These are phyloP conservation scores for Saxicola maurus DNA, from an alignment of 2,797 vertebrate species.

Conservation along the genomic window DNA sequence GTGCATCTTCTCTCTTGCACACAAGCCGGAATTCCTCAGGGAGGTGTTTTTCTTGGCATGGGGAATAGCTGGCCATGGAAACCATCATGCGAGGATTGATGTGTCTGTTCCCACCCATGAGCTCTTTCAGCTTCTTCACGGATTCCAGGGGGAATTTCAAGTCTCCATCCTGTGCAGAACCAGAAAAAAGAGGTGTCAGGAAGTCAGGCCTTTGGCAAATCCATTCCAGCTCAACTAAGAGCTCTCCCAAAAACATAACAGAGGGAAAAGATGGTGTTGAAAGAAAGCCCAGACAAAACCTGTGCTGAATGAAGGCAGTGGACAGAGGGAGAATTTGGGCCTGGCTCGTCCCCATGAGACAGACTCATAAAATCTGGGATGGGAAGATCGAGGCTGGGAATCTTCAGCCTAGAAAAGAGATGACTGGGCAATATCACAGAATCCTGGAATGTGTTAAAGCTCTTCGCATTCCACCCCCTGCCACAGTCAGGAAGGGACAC, in stretches of 20 bases:
- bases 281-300: background rate
- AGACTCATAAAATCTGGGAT: background rate
- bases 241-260: background rate
- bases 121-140: slow-evolving; percentile 40
- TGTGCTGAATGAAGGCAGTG: background rate
- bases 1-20: slow-evolving; percentile 19
- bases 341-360: background rate
- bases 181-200: background rate
- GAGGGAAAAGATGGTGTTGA: background rate
- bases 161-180: slow-evolving; percentile 17
- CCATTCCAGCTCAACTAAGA: background rate
- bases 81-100: background rate
- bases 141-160: slow-evolving; percentile 39
- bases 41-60: slow-evolving; percentile 14
- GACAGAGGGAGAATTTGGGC: background rate
- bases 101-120: background rate
- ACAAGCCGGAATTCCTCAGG: background rate
- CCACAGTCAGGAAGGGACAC: background rate
- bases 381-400: background rate
- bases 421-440: background rate
- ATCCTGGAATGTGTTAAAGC: background rate
- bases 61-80: background rate
- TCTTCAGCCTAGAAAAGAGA: background rate
- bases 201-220: background rate
- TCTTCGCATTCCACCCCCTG: background rate